Evolutionary conservation across 2,113 vertebrate genomes (phyloP).

Genomic region (Scatophagus argus): DNA sequence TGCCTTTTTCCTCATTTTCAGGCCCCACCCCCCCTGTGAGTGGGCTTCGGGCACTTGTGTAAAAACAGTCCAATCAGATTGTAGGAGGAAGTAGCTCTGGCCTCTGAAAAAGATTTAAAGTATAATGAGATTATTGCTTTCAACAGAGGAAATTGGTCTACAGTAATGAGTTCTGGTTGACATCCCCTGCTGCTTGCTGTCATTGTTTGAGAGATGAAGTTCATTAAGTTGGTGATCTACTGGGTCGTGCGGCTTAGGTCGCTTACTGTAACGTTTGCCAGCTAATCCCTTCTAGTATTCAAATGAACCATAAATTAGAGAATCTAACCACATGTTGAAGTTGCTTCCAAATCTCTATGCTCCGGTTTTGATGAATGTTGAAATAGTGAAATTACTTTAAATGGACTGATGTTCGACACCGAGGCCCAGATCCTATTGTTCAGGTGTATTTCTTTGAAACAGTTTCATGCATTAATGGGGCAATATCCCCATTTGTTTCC

Average conservation of each 20-base stretch:
- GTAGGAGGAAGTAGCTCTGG: not conserved
- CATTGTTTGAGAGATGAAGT: slow-evolving; percentile 60
- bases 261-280: slow-evolving; percentile 34
- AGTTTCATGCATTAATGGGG: not conserved
- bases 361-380: not conserved
- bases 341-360: not conserved
- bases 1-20: not conserved
- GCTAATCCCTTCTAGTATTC: slow-evolving; percentile 18
- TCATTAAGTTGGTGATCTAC: slow-evolving; percentile 51
- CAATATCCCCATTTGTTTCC: not conserved
- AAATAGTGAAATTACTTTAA: not conserved
- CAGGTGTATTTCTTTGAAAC: not conserved
- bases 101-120: slow-evolving; percentile 14
- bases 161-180: slow-evolving; percentile 59
- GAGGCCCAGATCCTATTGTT: too few species aligned
- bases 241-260: slow-evolving; percentile 10
- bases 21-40: too few species aligned
- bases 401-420: not conserved
- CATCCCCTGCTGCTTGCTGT: slow-evolving; percentile 39
- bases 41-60: not conserved
- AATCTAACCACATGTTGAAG: not conserved
- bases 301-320: not conserved
- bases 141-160: slow-evolving; percentile 58
- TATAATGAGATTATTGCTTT: slow-evolving; percentile 48
- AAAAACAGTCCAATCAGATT: slow-evolving; percentile 5